Percentiles rank a stretch among this genome's conserved stretches.
phyloP scores from a whole-genome alignment of 1,140 invertebrate genomes.

The Eufriesea mexicana region DNA sequence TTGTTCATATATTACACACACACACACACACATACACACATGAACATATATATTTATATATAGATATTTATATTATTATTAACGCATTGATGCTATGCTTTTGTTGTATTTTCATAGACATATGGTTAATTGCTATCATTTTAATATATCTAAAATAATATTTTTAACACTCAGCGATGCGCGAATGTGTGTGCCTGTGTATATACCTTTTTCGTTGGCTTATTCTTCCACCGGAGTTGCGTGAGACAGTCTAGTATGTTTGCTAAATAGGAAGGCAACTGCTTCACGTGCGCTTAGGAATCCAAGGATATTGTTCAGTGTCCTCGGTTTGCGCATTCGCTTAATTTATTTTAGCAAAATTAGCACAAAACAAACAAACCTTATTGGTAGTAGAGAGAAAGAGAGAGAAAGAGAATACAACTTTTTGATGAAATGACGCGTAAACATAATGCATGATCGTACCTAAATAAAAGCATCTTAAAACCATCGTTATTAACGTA shows the following conservation, averaged over 20 bases:
- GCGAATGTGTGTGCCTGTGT: slow-evolving; percentile 64
- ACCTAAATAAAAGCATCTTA: slow-evolving; percentile 9
- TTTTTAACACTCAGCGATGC: slow-evolving; percentile 78
- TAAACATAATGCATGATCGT: background rate
- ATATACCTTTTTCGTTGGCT: slow-evolving; percentile 56
- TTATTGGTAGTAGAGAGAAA: background rate
- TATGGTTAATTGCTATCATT: slow-evolving; percentile 77
- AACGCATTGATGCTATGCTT: slow-evolving; percentile 77
- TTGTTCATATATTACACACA: slow-evolving; percentile 67
- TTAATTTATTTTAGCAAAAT: slow-evolving; percentile 48
- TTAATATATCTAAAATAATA: slow-evolving; percentile 79
- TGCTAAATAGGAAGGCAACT: slow-evolving; percentile 62
- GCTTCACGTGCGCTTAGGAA: slow-evolving; percentile 63
- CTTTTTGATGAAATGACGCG: background rate
- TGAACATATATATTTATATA: slow-evolving; percentile 64
- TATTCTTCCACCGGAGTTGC: slow-evolving; percentile 72
- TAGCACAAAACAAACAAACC: slow-evolving; percentile 10
- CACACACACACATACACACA: slow-evolving; percentile 51
- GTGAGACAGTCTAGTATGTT: slow-evolving; percentile 50
- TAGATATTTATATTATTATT: slow-evolving; percentile 69
- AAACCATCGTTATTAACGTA: slow-evolving; percentile 2
- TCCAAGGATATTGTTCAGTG: slow-evolving; percentile 35
- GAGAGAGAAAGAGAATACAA: background rate
- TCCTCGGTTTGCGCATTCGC: slow-evolving; percentile 43
- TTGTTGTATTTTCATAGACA: slow-evolving; percentile 75